phyloP scores from a whole-genome alignment of 2,797 vertebrate genomes.

The Halcyon chelicuti region DNA sequence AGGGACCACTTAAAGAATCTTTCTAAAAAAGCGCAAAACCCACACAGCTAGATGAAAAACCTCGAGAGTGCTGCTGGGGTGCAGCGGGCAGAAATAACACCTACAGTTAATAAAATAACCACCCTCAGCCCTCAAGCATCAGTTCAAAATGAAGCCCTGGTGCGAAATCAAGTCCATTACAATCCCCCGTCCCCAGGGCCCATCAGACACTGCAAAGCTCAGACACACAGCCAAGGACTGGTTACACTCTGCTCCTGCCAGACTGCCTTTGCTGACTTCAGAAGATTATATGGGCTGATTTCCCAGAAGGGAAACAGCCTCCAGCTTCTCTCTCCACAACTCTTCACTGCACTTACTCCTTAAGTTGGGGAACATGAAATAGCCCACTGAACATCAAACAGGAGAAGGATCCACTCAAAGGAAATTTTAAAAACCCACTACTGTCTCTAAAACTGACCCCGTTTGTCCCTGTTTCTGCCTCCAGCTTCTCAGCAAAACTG shows the following conservation, averaged over 20 bases:
- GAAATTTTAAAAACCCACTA: background rate
- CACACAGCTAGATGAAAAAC: background rate
- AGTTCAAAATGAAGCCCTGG: background rate
- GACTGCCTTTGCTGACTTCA: background rate
- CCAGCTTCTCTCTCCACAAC: background rate
- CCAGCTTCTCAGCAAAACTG: background rate
- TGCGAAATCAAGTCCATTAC: background rate
- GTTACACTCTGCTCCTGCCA: background rate
- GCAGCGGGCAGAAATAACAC: background rate
- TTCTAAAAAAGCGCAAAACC: background rate
- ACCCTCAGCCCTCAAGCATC: background rate
- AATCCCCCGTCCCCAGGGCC: background rate
- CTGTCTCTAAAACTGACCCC: background rate
- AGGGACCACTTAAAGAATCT: background rate
- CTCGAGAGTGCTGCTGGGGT: background rate
- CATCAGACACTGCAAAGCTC: background rate
- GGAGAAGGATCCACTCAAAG: background rate
- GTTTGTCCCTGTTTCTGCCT: background rate
- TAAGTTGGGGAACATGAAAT: background rate
- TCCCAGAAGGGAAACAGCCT: conserved; percentile 49
- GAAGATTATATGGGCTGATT: conserved; percentile 19
- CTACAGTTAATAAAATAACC: background rate
- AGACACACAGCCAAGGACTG: background rate
- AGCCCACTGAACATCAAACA: background rate
- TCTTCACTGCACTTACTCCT: background rate